phyloP scores from a whole-genome alignment of 2,797 vertebrate species.

The Cyprinella venusta region DNA sequence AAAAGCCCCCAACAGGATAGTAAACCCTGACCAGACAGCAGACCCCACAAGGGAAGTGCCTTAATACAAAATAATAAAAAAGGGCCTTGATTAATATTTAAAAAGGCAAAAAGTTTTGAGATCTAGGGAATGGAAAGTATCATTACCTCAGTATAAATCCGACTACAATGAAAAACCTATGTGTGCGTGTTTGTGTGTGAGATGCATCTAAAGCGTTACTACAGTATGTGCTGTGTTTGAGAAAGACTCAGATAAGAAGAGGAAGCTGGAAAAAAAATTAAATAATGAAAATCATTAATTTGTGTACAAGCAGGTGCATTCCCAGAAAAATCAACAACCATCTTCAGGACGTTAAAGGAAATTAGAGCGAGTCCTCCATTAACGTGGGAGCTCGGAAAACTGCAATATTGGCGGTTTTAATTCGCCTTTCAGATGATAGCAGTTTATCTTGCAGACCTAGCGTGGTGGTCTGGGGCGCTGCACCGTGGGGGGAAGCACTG shows the following conservation, averaged over 20 bases:
- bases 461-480: slow-evolving; percentile 56
- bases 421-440: slow-evolving; percentile 69
- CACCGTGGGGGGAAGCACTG: slow-evolving; percentile 13
- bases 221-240: neutral
- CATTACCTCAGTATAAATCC: slow-evolving; percentile 18
- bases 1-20: neutral
- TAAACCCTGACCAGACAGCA: slow-evolving; percentile 17
- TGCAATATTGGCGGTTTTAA: slow-evolving; percentile 69
- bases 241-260: slow-evolving; percentile 3
- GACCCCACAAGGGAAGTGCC: neutral
- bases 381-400: slow-evolving; percentile 55
- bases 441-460: slow-evolving; percentile 71
- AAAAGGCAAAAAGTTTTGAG: neutral
- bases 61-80: slow-evolving; percentile 10
- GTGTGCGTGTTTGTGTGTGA: neutral
- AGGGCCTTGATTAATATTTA: slow-evolving; percentile 8
- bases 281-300: slow-evolving; percentile 2
- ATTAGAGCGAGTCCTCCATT: slow-evolving; percentile 58
- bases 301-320: slow-evolving; percentile 38
- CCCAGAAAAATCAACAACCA: slow-evolving; percentile 54
- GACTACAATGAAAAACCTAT: neutral
- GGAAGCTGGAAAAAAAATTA: slow-evolving; percentile 19
- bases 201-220: neutral
- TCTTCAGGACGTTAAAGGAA: slow-evolving; percentile 49
- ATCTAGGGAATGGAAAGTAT: slow-evolving; percentile 14